phyloP scores from a whole-genome alignment of 2,113 vertebrate species.

The Carollia perspicillata region DNA sequence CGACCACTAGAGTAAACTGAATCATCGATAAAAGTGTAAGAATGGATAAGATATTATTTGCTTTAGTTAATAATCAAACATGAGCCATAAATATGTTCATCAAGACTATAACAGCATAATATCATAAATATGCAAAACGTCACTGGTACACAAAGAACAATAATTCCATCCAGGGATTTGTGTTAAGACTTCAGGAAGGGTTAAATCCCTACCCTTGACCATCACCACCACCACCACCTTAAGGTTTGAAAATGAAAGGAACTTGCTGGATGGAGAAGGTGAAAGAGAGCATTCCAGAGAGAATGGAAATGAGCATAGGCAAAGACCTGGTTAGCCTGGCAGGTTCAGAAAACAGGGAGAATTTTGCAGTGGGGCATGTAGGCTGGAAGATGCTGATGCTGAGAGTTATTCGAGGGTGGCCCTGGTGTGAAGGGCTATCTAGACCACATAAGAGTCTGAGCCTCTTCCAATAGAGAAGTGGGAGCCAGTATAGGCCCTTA shows the following conservation, averaged over 20 bases:
- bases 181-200: neutral
- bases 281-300: neutral
- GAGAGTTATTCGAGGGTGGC: rapidly evolving
- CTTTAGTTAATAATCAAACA: neutral
- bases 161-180: neutral
- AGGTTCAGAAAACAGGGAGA: neutral
- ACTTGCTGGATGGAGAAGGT: neutral
- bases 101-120: neutral
- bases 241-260: neutral
- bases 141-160: neutral
- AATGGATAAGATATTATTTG: neutral
- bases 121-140: neutral
- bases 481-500: neutral
- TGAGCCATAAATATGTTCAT: neutral
- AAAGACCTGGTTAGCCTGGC: neutral
- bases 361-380: neutral
- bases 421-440: neutral
- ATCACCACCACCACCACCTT: neutral
- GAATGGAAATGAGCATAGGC: neutral
- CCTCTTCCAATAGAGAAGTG: neutral
- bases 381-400: neutral
- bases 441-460: neutral
- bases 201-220: neutral
- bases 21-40: neutral
- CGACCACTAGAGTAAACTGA: neutral